phyloP scores from a whole-genome alignment of 2,113 vertebrate genomes.

The Bettongia penicillata region DNA sequence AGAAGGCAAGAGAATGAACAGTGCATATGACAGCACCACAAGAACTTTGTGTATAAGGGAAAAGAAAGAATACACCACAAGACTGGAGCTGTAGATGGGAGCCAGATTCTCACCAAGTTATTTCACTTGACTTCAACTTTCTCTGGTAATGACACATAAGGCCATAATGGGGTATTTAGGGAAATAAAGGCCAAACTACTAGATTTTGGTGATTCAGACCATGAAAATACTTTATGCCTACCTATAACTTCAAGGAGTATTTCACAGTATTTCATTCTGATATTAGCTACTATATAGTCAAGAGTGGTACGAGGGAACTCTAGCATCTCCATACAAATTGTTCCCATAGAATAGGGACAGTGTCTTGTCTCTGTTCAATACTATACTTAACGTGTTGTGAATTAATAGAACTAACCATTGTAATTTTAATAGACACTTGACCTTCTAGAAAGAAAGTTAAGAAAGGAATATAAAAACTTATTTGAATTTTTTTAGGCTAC shows the following conservation, averaged over 20 bases:
- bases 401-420: constrained; percentile 36
- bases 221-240: neutral
- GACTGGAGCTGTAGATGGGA: neutral
- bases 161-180: neutral
- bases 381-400: constrained; percentile 1
- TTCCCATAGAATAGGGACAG: neutral
- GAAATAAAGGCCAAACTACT: neutral
- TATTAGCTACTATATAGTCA: neutral
- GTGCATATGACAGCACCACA: neutral
- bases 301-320: constrained; percentile 9
- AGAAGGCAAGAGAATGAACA: neutral
- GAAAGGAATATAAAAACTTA: constrained; percentile 30
- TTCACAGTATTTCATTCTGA: neutral
- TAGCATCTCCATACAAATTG: neutral
- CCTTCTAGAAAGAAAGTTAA: constrained; percentile 6
- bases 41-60: neutral
- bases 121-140: neutral
- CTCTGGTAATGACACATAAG: neutral
- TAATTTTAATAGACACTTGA: constrained; percentile 31
- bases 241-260: neutral
- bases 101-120: neutral
- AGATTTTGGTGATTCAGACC: neutral
- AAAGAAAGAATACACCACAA: neutral
- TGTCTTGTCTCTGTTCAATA: neutral
- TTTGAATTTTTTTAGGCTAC: constrained; percentile 33